Base-by-base conservation (phyloP, 2,797 vertebrate species). In the Falco cherrug region DNA sequence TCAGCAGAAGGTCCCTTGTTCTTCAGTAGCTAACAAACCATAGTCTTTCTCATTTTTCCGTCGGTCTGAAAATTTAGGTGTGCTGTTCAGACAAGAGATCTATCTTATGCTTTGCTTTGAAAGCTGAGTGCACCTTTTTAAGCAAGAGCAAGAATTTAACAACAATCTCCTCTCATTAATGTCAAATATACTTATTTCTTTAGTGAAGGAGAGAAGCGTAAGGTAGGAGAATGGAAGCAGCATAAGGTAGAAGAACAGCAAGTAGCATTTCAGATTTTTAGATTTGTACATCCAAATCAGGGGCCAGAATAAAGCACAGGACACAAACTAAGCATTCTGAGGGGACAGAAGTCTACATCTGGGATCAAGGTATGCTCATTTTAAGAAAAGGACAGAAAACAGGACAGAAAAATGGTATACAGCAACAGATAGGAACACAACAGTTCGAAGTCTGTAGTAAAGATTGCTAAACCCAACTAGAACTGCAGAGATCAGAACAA, bases 1-100 rank as follows among this genome's bases (percentile, higher is more conserved):
- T 84, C 90, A 90, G 79, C 57, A 93, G 80, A 81, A 92, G 31
- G 54, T 56, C 91, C 70, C 60, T 84, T 84, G 91, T 24, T 93
- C 83, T 76, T 84, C 77, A 92, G 70, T 47, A 89, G 56, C 39
- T 93, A 84, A 91, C 73, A 88, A 94, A 90, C 45, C 53, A 53
- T 0, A 63, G 50, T 39, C 59, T 60, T 33, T 89, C 82, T 87
- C 53, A 71, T 84, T 96, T 93, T 73, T 91, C 47, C 75, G 84
- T 70, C 73, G 59, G 37, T 26, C 69, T 56, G 39, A 91, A 95
- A 83, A 85, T 73, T 57, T 43, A 69, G 20, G 73, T 78, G 48
- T 73, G 25, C 69, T 69, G 25, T 69, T 94, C 89, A 93, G 73
- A 87, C 31, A 87, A 61, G 48, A 89, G 57, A 91, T 35, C 19